These are phyloP conservation scores for Tachina grossa DNA, from an alignment of 2,888 invertebrate species.

Conservation along the genomic window DNA sequence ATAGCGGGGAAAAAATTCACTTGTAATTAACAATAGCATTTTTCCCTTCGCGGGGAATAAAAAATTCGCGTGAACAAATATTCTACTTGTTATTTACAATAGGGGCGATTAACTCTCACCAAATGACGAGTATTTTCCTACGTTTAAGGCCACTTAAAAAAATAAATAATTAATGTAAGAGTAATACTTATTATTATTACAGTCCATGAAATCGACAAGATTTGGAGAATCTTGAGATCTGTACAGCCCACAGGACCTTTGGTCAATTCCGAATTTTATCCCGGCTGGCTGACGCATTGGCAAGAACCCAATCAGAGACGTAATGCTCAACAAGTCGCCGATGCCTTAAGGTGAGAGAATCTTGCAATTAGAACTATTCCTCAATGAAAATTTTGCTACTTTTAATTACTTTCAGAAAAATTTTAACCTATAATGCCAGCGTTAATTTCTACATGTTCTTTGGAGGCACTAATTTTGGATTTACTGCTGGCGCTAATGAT, in stretches of 20 bases:
- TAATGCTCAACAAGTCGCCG: conserved; percentile 83
- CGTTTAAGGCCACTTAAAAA: no score
- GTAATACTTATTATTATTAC: neutral
- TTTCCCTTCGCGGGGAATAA: no score
- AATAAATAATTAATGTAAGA: no score
- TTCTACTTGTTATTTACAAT: no score
- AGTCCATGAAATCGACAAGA: conserved; percentile 79
- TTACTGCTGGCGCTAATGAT: conserved; percentile 84
- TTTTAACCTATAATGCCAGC: conserved; percentile 84
- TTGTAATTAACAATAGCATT: no score
- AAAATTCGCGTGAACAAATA: no score
- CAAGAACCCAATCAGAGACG: conserved; percentile 86
- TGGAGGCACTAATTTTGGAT: conserved; percentile 94
- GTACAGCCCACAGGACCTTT: conserved; percentile 89
- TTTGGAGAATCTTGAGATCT: conserved; percentile 83
- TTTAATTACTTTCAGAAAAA: conserved; percentile 79
- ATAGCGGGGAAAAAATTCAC: no score
- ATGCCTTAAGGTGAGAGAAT: conserved; percentile 81
- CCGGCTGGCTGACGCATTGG: conserved; percentile 97
- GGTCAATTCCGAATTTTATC: conserved; percentile 95
- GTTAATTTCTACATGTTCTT: conserved; percentile 96
- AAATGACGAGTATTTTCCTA: no score
- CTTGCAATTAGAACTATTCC: neutral
- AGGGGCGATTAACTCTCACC: no score
- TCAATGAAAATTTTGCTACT: neutral